phyloP scores from a whole-genome alignment of 2,888 invertebrate genomes.

The Horisme vitalbata region DNA sequence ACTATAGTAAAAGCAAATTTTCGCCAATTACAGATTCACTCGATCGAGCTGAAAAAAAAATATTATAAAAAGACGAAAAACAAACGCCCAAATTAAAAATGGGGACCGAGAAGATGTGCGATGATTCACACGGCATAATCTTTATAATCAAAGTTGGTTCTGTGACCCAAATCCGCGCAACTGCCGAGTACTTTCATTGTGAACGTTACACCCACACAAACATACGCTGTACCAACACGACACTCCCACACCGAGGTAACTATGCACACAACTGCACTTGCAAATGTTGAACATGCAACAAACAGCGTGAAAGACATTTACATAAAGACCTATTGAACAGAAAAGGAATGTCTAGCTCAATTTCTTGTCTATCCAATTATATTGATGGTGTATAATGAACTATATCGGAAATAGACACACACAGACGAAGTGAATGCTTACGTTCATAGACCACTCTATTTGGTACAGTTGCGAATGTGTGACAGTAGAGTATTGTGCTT shows the following conservation, averaged over 20 bases:
- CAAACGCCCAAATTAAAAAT: neutral
- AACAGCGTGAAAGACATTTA: constrained; percentile 40
- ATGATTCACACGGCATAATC: constrained; percentile 80
- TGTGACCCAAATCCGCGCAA: constrained; percentile 81
- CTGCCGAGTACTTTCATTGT: constrained; percentile 80
- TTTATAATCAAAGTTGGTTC: constrained; percentile 80
- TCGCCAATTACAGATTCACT: no score
- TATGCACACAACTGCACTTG: constrained; percentile 38
- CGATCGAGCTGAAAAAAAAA: no score
- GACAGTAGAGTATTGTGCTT: constrained; percentile 66
- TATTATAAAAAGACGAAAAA: neutral
- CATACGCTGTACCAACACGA: constrained; percentile 24
- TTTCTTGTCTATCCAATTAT: constrained; percentile 31
- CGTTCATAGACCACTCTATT: constrained; percentile 35
- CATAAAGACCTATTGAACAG: constrained; percentile 43
- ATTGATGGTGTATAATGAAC: neutral
- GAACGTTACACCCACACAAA: constrained; percentile 65
- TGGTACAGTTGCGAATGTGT: constrained; percentile 45
- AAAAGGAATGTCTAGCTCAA: constrained; percentile 43
- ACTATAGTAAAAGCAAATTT: no score
- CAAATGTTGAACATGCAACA: constrained; percentile 43
- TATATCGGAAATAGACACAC: constrained; percentile 24
- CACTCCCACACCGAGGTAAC: constrained; percentile 37
- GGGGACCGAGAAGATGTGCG: constrained; percentile 64
- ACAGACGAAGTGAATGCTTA: constrained; percentile 28